Evolutionary conservation across 35 echinoderm and acorn worm genomes (phyloP).

Genomic region (Apostichopus parvimensis): DNA sequence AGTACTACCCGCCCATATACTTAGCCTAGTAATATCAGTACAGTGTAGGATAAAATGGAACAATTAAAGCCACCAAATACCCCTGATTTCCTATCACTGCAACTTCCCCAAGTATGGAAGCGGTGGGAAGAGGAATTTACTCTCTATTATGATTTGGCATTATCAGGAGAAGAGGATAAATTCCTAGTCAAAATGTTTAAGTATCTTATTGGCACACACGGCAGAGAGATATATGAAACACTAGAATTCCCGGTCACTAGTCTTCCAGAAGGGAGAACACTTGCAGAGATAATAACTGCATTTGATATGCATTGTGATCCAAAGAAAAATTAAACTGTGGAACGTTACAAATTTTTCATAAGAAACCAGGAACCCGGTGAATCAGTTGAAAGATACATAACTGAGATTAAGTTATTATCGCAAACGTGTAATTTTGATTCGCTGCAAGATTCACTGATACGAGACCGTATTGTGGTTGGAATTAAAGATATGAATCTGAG

Average conservation of each 20-base stretch:
- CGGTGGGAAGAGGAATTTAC: slow-evolving; percentile 22
- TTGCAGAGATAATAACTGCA: not conserved
- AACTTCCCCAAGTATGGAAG: slow-evolving; percentile 9
- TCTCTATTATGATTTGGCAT: not conserved
- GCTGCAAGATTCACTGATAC: slow-evolving; percentile 48
- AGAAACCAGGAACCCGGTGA: slow-evolving; percentile 32
- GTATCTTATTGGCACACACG: slow-evolving; percentile 26
- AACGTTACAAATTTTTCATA: slow-evolving; percentile 55
- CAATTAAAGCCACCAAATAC: not conserved
- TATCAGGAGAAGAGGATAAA: not conserved
- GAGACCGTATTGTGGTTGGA: slow-evolving; percentile 53
- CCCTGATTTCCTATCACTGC: not conserved
- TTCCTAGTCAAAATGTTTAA: slow-evolving; percentile 24
- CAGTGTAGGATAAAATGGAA: not conserved
- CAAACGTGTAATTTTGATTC: slow-evolving; percentile 25
- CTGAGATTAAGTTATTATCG: slow-evolving; percentile 30
- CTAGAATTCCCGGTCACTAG: not conserved
- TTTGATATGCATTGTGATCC: slow-evolving; percentile 20
- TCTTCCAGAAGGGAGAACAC: not conserved
- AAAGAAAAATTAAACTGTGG: slow-evolving; percentile 23
- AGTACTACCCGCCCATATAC: not conserved
- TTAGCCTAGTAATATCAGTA: not conserved
- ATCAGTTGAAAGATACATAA: slow-evolving; percentile 42
- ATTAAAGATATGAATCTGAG: not conserved
- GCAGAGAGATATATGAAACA: slow-evolving; percentile 16